These are phyloP conservation scores for Amphipyra berbera DNA, from an alignment of 2,888 invertebrate genomes.

Conservation along the genomic window DNA sequence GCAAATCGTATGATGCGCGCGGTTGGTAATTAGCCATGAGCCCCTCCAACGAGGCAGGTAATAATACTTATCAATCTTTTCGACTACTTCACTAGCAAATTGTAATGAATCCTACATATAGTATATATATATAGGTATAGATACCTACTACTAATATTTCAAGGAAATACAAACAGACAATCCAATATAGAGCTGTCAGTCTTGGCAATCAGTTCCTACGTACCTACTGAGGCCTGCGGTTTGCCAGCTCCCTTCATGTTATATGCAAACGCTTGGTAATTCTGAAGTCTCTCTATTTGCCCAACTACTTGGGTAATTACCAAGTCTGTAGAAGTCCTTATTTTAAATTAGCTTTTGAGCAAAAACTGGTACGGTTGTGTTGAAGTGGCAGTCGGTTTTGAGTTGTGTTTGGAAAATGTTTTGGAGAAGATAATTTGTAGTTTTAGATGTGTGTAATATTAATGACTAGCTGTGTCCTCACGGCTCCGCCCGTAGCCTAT, in stretches of 20 bases:
- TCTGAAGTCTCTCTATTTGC: slow-evolving; percentile 28
- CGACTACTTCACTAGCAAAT: not conserved
- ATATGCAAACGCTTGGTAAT: slow-evolving; percentile 34
- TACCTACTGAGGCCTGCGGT: slow-evolving; percentile 26
- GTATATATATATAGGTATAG: too few species aligned
- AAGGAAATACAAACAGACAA: too few species aligned
- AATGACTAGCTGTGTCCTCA: too few species aligned
- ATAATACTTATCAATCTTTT: too few species aligned
- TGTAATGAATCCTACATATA: slow-evolving; percentile 5
- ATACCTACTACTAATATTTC: too few species aligned
- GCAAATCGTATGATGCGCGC: too few species aligned
- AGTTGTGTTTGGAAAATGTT: not conserved
- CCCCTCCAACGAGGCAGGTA: too few species aligned
- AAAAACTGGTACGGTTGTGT: slow-evolving; percentile 2
- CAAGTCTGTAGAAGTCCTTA: not conserved
- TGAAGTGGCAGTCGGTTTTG: not conserved
- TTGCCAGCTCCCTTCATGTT: slow-evolving; percentile 41
- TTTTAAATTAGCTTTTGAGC: slow-evolving; percentile 4
- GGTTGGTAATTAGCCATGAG: too few species aligned
- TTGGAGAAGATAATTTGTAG: too few species aligned
- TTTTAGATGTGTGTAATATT: too few species aligned
- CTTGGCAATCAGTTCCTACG: slow-evolving; percentile 5
- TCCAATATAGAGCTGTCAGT: slow-evolving; percentile 12
- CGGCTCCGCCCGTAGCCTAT: too few species aligned
- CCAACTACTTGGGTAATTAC: slow-evolving; percentile 15